phyloP scores from a whole-genome alignment of 2,888 invertebrate species.

The Yponomeuta cagnagella region DNA sequence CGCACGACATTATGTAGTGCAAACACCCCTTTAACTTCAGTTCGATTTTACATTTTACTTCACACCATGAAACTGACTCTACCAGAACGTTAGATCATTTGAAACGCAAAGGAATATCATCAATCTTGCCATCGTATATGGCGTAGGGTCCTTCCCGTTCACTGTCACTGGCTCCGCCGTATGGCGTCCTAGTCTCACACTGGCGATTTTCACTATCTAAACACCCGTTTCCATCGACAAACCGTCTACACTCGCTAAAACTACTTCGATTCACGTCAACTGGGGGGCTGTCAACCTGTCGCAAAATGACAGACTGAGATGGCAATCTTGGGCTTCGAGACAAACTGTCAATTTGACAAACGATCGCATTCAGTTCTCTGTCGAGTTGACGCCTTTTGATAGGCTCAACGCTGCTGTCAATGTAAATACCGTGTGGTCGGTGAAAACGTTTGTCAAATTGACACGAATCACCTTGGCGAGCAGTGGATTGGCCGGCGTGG shows the following conservation, averaged over 20 bases:
- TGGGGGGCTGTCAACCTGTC: slow-evolving; percentile 23
- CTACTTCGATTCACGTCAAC: slow-evolving; percentile 12
- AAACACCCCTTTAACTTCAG: too few species aligned
- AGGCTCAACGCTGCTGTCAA: not conserved
- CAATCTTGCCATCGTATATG: slow-evolving; percentile 42
- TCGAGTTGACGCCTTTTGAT: not conserved
- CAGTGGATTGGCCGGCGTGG: not conserved
- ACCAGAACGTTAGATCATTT: slow-evolving; percentile 21
- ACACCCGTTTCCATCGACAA: not conserved
- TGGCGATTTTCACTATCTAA: slow-evolving; percentile 29
- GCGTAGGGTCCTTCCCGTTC: not conserved
- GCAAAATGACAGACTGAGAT: slow-evolving; percentile 9
- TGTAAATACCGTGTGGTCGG: not conserved
- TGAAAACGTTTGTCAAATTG: not conserved
- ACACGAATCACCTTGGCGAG: not conserved
- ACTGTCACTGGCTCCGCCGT: slow-evolving; percentile 21
- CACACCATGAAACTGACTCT: not conserved
- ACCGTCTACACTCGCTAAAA: slow-evolving; percentile 1
- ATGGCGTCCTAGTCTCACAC: slow-evolving; percentile 22
- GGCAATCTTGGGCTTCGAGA: not conserved
- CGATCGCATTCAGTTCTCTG: not conserved
- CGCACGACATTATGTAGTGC: too few species aligned
- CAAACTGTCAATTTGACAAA: slow-evolving; percentile 9
- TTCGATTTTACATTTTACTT: too few species aligned
- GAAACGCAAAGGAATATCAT: slow-evolving; percentile 45